These are phyloP conservation scores for Noctua janthe DNA, from an alignment of 2,888 invertebrate genomes.

Conservation along the genomic window DNA sequence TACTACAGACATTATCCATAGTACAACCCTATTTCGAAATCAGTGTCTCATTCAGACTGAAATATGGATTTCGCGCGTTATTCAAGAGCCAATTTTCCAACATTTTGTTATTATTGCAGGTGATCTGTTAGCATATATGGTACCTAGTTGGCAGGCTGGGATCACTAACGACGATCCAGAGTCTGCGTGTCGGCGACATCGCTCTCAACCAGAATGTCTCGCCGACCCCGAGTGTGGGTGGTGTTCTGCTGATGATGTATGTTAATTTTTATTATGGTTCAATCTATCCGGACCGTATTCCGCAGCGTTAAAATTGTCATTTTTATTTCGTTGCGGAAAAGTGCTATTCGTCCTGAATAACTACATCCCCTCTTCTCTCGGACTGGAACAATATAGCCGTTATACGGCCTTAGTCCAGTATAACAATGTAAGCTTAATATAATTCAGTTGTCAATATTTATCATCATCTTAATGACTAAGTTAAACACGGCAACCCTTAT, in stretches of 20 bases:
- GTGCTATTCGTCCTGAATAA: not conserved
- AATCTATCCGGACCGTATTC: not conserved
- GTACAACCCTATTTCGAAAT: not conserved
- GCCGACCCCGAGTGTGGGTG: constrained; percentile 98
- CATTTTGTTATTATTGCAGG: constrained; percentile 75
- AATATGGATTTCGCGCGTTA: not conserved
- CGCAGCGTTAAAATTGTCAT: not conserved
- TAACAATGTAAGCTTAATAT: not conserved
- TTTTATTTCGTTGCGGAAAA: not conserved
- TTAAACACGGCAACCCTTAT: not conserved
- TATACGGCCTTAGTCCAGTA: not conserved
- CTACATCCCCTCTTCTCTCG: not conserved
- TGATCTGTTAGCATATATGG: constrained; percentile 96
- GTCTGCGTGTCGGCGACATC: constrained; percentile 93
- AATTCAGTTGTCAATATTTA: not conserved
- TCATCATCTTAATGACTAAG: not conserved
- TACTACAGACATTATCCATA: not conserved
- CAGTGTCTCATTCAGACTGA: not conserved
- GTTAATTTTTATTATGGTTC: constrained; percentile 6
- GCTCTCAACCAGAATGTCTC: constrained; percentile 94
- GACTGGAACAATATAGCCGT: not conserved
- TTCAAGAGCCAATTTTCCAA: not conserved
- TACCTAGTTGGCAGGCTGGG: constrained; percentile 95
- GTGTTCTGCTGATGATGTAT: constrained; percentile 95
- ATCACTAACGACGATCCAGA: constrained; percentile 94